Evolutionary conservation across 2,797 vertebrate genomes (phyloP).

Genomic region (Jordanella pulchra): DNA sequence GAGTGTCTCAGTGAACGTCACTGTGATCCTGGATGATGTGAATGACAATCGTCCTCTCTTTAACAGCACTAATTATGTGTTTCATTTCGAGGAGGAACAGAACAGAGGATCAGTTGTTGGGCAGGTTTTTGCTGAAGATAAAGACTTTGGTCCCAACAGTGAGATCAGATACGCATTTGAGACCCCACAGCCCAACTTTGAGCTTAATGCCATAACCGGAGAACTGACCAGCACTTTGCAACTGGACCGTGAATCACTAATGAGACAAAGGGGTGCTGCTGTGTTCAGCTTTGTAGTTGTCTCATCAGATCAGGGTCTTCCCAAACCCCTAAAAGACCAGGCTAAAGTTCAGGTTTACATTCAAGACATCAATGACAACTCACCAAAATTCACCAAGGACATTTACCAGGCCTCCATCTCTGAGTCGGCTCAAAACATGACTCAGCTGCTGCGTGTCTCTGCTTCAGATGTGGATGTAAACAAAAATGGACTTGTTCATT

Average conservation of each 20-base stretch:
- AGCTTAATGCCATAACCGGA: slow-evolving; percentile 89
- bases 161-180: slow-evolving; percentile 94
- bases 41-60: slow-evolving; percentile 98
- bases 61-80: slow-evolving; percentile 97
- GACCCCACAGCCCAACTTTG: slow-evolving; percentile 89
- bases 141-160: slow-evolving; percentile 92
- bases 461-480: slow-evolving; percentile 96
- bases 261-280: slow-evolving; percentile 91
- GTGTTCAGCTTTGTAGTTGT: slow-evolving; percentile 90
- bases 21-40: slow-evolving; percentile 91
- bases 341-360: slow-evolving; percentile 95
- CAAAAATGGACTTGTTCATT: slow-evolving; percentile 89
- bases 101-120: slow-evolving; percentile 87
- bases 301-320: slow-evolving; percentile 93
- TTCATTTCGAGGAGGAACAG: slow-evolving; percentile 95
- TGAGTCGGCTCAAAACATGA: slow-evolving; percentile 90
- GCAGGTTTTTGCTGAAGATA: slow-evolving; percentile 89
- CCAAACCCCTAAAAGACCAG: slow-evolving; percentile 93
- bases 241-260: slow-evolving; percentile 92
- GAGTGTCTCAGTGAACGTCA: slow-evolving; percentile 91
- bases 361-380: slow-evolving; percentile 95
- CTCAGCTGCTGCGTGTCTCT: slow-evolving; percentile 91
- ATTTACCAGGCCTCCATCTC: slow-evolving; percentile 96
- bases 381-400: slow-evolving; percentile 94
- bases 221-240: slow-evolving; percentile 88